phyloP scores from a whole-genome alignment of 2,888 invertebrate genomes.

The Ochropleura plecta region DNA sequence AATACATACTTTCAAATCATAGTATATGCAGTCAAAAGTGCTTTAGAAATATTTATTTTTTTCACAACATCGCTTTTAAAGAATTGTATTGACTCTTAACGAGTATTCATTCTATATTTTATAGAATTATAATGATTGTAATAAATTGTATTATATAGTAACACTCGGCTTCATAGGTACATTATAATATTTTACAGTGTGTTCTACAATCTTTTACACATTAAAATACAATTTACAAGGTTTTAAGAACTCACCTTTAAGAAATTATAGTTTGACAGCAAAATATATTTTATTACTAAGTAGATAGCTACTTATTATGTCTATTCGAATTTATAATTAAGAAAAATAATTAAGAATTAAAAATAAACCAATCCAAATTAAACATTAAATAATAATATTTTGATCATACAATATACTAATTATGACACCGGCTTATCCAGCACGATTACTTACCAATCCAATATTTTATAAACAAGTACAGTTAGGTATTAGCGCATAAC shows the following conservation, averaged over 20 bases:
- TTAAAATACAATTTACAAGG: constrained; percentile 44
- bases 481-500: constrained; percentile 32
- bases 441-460: constrained; percentile 18
- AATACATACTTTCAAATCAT: constrained; percentile 22
- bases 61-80: constrained; percentile 30
- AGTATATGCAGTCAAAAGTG: constrained; percentile 45
- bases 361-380: constrained; percentile 12
- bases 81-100: constrained; percentile 33
- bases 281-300: constrained; percentile 12
- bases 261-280: constrained; percentile 14
- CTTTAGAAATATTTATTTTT: constrained; percentile 35
- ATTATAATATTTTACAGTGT: constrained; percentile 51
- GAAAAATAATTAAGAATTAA: constrained; percentile 1
- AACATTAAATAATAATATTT: constrained; percentile 35
- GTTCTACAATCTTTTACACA: constrained; percentile 39
- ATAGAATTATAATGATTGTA: constrained; percentile 35
- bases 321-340: constrained; percentile 10
- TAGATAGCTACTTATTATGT: not conserved
- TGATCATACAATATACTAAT: constrained; percentile 42
- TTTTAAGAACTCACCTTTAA: constrained; percentile 13
- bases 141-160: constrained; percentile 47
- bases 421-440: constrained; percentile 36
- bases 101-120: constrained; percentile 28
- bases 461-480: constrained; percentile 23
- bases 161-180: constrained; percentile 45